Conservation (phyloP, 2,113 vertebrate genomes). For the Engystomops pustulosus region DNA sequence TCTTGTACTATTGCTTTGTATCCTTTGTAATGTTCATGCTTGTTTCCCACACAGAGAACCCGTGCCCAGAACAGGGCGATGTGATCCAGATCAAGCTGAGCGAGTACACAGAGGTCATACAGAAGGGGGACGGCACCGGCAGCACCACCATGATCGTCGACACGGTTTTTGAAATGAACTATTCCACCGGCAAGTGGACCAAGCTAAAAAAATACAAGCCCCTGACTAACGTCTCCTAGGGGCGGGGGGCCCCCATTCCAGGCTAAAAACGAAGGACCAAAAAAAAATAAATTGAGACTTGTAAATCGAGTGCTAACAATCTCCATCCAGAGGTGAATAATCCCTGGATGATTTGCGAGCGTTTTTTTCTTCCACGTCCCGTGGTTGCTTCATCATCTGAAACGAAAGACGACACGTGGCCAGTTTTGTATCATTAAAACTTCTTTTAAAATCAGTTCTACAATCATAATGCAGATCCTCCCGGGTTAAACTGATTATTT, state of each 20-base stretch:
- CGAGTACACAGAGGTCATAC: conserved; percentile 93
- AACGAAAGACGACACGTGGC: conserved; percentile 2
- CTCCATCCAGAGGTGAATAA: not conserved
- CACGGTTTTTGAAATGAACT: conserved; percentile 99
- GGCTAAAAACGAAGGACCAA: conserved; percentile 62
- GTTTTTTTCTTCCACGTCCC: not conserved
- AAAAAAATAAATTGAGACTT: conserved; percentile 54
- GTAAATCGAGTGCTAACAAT: conserved; percentile 58
- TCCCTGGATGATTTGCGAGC: not conserved
- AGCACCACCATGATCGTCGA: conserved; percentile 99
- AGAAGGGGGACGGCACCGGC: conserved; percentile 94
- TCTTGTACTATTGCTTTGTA: not conserved
- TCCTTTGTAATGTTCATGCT: not conserved
- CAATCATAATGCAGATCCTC: conserved; percentile 26
- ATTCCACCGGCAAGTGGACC: conserved; percentile 98
- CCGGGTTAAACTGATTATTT: not conserved
- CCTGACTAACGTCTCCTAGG: conserved; percentile 90
- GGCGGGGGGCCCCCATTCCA: conserved; percentile 34
- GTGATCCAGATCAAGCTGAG: conserved; percentile 99
- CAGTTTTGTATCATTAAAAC: conserved; percentile 36
- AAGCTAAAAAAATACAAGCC: conserved; percentile 99
- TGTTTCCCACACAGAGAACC: conserved; percentile 85
- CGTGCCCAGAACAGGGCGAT: conserved; percentile 97
- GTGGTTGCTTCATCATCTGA: not conserved
- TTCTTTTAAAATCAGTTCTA: conserved; percentile 7